Conservation (phyloP, 2,888 invertebrate species). For the Gymnosoma rotundatum region DNA sequence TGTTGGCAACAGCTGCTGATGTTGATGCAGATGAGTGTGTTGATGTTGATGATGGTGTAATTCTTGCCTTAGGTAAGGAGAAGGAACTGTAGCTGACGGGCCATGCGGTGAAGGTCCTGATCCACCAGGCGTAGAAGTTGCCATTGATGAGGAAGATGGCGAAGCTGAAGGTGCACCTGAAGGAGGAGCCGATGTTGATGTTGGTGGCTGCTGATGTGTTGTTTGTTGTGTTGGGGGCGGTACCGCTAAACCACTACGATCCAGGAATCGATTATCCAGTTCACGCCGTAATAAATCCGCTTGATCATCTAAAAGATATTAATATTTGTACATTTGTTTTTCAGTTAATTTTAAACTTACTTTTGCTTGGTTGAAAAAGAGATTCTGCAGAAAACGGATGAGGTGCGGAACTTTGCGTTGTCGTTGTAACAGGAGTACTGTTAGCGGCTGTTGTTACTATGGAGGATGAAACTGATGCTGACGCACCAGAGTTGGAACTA, state of each 20-base stretch:
- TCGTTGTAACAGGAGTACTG: slow-evolving; percentile 69
- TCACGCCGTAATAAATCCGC: slow-evolving; percentile 94
- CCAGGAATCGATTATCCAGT: slow-evolving; percentile 94
- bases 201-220: slow-evolving; percentile 85
- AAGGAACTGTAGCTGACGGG: slow-evolving; percentile 73
- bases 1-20: slow-evolving; percentile 89
- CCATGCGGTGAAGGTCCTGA: slow-evolving; percentile 71
- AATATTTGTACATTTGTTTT: neutral
- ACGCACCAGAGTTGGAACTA: slow-evolving; percentile 69
- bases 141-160: slow-evolving; percentile 85
- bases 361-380: slow-evolving; percentile 92
- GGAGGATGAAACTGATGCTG: slow-evolving; percentile 70
- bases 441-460: slow-evolving; percentile 72
- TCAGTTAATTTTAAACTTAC: slow-evolving; percentile 72
- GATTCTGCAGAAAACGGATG: slow-evolving; percentile 95
- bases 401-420: slow-evolving; percentile 84
- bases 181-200: slow-evolving; percentile 95
- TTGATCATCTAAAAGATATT: slow-evolving; percentile 84
- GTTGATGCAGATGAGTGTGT: slow-evolving; percentile 95
- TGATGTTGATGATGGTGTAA: slow-evolving; percentile 97
- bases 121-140: slow-evolving; percentile 85
- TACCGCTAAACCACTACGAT: slow-evolving; percentile 88
- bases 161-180: slow-evolving; percentile 93
- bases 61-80: slow-evolving; percentile 89
- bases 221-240: slow-evolving; percentile 76